Evolutionary conservation across 1,140 invertebrate species (phyloP), one percentile per base, ranked within the genome.

Genomic region (Rhopalosiphum padi): DNA sequence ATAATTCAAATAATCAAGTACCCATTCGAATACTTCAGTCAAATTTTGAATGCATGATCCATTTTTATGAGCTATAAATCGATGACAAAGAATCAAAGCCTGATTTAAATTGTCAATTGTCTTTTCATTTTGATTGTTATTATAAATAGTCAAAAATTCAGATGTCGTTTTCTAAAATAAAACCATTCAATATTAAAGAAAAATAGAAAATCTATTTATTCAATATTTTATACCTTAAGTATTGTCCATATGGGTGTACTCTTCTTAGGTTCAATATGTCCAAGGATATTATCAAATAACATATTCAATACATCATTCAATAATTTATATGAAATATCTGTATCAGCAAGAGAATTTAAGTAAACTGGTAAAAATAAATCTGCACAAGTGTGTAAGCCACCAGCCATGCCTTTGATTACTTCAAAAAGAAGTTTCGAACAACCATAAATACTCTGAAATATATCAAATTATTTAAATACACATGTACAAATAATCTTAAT

Each of bases 381-480:
- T 8, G 97, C 96, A 94, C 97, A 97, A 51, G 97, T 98, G 95
- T 99, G 98, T 95, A 99, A 97, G 94, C 98, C 97, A 15, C 97
- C 96, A 83, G 96, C 95, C 18, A 98, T 96, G 37, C 98, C 98
- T 94, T 97, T 96, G 51, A 99, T 95, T 83, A 98, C 97, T 96
- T 99, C 97, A 96, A 98, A 99, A 77, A 99, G 95, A 55, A 99
- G 95, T 94, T 97, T 96, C 1, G 98, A 98, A 95, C 97, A 97
- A 23, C 98, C 98, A 82, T 95, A 94, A 41, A 97, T 95, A 93
- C 96, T 96, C 96, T 97, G 95, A 94, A 95, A 95, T 93, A 93
- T 95, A n/a, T n/a, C 15, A 77, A n/a, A 77, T 77, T n/a, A 77
- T n/a, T 77, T 77, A 77, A 60, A 60, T 11, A 60, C 15, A 77